Conservation (phyloP, 2,888 invertebrate genomes). For the Athripsodes cinereus region DNA sequence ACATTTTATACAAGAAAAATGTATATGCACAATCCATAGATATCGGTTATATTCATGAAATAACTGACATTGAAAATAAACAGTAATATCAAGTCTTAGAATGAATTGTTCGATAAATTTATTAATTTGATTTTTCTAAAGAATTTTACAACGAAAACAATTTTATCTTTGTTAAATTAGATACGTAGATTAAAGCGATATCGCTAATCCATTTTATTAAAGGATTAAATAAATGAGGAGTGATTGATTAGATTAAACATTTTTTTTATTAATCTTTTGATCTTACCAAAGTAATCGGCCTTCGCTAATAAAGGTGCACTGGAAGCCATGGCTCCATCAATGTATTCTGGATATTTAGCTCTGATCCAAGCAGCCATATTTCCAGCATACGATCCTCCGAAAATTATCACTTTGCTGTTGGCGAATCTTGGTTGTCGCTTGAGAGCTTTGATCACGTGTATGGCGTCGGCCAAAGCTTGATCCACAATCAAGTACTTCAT, state of each 20-base stretch:
- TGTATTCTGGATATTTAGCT: conserved; percentile 41
- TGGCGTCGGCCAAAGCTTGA: conserved; percentile 41
- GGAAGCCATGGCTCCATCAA: conserved; percentile 42
- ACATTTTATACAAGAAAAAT: too few species aligned
- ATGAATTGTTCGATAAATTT: neutral
- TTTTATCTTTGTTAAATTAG: neutral
- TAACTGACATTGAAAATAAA: too few species aligned
- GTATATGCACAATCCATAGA: too few species aligned
- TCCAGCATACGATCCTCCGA: conserved; percentile 45
- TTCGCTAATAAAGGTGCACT: conserved; percentile 43
- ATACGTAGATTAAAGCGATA: too few species aligned
- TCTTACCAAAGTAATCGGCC: conserved; percentile 39
- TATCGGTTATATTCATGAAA: too few species aligned
- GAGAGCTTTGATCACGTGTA: conserved; percentile 35
- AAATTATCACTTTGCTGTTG: conserved; percentile 33
- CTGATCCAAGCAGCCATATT: conserved; percentile 45
- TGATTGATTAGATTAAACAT: neutral
- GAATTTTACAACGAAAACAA: neutral
- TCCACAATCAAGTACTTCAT: conserved; percentile 37
- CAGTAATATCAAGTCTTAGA: too few species aligned
- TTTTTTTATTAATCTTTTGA: too few species aligned
- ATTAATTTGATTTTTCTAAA: neutral
- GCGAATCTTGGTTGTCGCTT: conserved; percentile 26
- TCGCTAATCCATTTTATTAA: neutral
- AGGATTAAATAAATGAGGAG: neutral